Conservation (phyloP, 2,888 invertebrate genomes). For the Drosophila hamatofila region DNA sequence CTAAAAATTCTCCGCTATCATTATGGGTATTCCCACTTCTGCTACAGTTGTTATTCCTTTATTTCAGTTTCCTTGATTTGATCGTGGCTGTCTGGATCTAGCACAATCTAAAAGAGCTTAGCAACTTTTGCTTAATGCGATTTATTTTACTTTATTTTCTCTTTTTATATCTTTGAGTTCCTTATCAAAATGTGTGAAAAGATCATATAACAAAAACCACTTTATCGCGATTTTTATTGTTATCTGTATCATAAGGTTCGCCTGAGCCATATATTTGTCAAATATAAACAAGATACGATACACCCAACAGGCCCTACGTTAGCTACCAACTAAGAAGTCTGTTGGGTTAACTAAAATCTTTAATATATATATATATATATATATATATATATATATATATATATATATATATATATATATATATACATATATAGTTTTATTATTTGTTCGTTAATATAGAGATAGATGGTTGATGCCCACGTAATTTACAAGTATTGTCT, state of each 20-base stretch:
- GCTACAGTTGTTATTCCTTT: not conserved
- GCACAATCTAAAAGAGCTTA: conserved; percentile 9
- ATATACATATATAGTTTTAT: conserved; percentile 6
- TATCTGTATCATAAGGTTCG: conserved; percentile 18
- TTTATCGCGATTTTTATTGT: conserved; percentile 11
- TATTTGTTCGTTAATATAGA: conserved; percentile 18
- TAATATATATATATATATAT: conserved; percentile 6
- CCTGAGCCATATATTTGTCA: conserved; percentile 31
- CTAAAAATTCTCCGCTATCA: too few species aligned
- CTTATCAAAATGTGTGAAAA: conserved; percentile 20
- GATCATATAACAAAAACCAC: not conserved
- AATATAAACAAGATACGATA: conserved; percentile 18
- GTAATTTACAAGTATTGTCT: conserved; percentile 13
- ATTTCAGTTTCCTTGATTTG: not conserved
- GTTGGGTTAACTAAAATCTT: conserved; percentile 1
- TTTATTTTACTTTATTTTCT: not conserved
- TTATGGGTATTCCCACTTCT: not conserved
- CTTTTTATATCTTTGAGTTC: not conserved
- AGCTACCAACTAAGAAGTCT: conserved; percentile 8
- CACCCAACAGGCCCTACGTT: not conserved
- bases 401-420: conserved; percentile 15
- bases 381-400: conserved; percentile 5
- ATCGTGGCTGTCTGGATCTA: conserved; percentile 7
- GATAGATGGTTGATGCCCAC: not conserved
- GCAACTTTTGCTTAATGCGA: not conserved